Evolutionary conservation across 2,888 invertebrate genomes (phyloP), one percentile per base, ranked within the genome.

Genomic region (Phoenoteleia sp.): DNA sequence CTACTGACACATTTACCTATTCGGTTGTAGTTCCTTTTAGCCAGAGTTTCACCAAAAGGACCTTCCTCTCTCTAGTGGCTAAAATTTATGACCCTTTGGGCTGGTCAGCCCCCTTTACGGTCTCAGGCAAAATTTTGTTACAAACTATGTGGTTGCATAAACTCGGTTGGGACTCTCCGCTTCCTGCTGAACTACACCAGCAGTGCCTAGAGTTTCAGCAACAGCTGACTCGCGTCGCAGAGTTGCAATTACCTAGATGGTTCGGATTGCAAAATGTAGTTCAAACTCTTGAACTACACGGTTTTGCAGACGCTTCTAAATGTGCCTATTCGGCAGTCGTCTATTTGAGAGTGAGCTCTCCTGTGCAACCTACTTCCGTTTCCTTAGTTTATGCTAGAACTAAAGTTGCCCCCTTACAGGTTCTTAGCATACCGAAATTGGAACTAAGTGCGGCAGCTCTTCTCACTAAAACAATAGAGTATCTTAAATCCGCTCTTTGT

Each of bases 21-120:
- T n/a, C n/a, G n/a, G n/a, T n/a, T n/a, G n/a, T n/a, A n/a, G n/a
- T n/a, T n/a, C n/a, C n/a, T n/a, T n/a, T n/a, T n/a, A n/a, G n/a
- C n/a, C 52, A 13, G 25, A 11, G 2, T 19, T 21, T 29, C n/a
- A 39, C 60, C 5, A 60, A 60, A 5, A 19, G 60, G 11, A 21
- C n/a, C 1, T 19, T 60, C 13, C 60, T 60, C 7, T 36, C 60
- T 13, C 27, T 39, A 2, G 23, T 60, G 5, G 19, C 60, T n/a
- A 19, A n/a, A 13, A 27, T 60, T 11, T 60, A 39, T 23, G 60
- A 60, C 27, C 58, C 58, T 11, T 19, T 58, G 2, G 58, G 58
- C 1, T 58, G 58, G 58, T n/a, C 15, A 1, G 19, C 60, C 1
- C 60, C 60, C 2, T 19, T 23, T 39, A 3, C 19, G 33, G 23